A percentile compares a stretch with the other conserved stretches of the same genome.
These are phyloP conservation scores for Hypselothyrea guttata DNA, from an alignment of 2,888 invertebrate species.

Conservation along the genomic window DNA sequence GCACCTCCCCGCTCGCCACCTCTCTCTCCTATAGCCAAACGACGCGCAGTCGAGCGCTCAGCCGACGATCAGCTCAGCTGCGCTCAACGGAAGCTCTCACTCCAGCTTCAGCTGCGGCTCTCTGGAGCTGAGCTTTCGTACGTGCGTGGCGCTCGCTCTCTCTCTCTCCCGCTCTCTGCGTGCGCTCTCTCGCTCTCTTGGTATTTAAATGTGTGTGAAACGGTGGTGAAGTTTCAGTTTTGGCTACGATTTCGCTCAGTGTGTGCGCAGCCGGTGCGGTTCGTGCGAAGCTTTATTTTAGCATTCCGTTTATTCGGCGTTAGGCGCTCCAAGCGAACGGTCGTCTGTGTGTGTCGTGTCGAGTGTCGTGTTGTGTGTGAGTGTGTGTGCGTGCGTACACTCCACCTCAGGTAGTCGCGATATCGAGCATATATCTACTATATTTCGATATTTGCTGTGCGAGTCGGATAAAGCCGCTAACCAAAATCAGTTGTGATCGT, in stretches of 20 bases:
- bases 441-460: too few relatives aligned
- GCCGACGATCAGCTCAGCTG: slow-evolving; percentile 14
- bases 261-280: slow-evolving; percentile 14
- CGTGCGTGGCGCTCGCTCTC: not conserved
- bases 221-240: slow-evolving; percentile 59
- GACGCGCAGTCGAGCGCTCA: slow-evolving; percentile 19
- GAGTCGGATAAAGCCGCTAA: too few relatives aligned
- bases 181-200: slow-evolving; percentile 6
- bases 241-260: slow-evolving; percentile 24
- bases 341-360: slow-evolving; percentile 60
- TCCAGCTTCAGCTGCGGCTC: slow-evolving; percentile 29
- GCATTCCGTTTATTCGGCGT: slow-evolving; percentile 79
- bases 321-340: slow-evolving; percentile 81
- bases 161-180: not conserved
- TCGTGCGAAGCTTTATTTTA: slow-evolving; percentile 61
- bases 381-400: slow-evolving; percentile 18
- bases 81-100: slow-evolving; percentile 22
- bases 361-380: slow-evolving; percentile 29
- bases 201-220: slow-evolving; percentile 51
- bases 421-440: too few relatives aligned
- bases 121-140: slow-evolving; percentile 9
- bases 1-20: not conserved
- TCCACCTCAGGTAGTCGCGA: slow-evolving; percentile 5
- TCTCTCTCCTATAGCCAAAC: too few relatives aligned
- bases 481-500: too few relatives aligned